A percentile compares a stretch with the other conserved stretches of the same genome.
These are phyloP conservation scores for Crax fasciolata DNA, from an alignment of 2,797 vertebrate species.

Conservation along the genomic window DNA sequence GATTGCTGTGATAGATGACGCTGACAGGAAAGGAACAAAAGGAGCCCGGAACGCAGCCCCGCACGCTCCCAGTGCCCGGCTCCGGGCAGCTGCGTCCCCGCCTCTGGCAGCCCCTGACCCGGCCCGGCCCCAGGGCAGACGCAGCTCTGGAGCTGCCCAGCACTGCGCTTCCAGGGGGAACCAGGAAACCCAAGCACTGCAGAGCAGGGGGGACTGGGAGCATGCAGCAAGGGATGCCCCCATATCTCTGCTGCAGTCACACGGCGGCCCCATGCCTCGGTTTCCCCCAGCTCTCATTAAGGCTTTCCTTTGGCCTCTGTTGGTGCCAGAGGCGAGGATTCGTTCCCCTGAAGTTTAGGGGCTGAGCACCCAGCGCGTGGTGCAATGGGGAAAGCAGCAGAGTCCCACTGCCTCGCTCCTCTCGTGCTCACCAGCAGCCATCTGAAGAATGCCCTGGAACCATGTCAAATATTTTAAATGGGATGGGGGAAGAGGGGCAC, in stretches of 20 bases:
- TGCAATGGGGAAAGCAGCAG: background rate
- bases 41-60: background rate
- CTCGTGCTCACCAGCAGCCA: conserved; percentile 14
- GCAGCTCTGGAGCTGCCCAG: background rate
- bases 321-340: background rate
- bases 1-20: conserved; percentile 15
- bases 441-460: conserved; percentile 61
- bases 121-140: too few relatives aligned
- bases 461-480: conserved; percentile 48
- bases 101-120: too few relatives aligned
- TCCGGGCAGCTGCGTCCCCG: background rate
- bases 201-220: background rate
- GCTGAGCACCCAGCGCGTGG: background rate
- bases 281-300: background rate
- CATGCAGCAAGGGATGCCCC: background rate
- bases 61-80: background rate
- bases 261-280: background rate
- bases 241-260: rapidly evolving
- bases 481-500: background rate
- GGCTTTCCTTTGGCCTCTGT: background rate
- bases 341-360: background rate
- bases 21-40: background rate
- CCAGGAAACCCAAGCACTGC: background rate
- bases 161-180: rapidly evolving
- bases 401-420: background rate